Conservation (phyloP, 2,113 vertebrate genomes). For the Mus pahari region DNA sequence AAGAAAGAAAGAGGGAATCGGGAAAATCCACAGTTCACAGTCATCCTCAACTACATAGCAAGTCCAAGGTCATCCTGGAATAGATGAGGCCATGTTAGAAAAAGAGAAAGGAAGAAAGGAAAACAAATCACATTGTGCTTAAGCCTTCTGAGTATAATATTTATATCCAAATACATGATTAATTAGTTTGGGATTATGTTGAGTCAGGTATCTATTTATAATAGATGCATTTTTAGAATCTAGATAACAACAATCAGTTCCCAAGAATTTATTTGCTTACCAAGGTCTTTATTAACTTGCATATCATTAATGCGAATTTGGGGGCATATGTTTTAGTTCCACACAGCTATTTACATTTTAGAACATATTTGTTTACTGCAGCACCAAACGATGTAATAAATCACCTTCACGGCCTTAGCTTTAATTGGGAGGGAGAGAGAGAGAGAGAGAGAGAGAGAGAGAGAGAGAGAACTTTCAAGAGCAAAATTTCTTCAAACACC, state of each 20-base stretch:
- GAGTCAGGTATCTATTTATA: slow-evolving; percentile 57
- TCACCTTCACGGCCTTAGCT: background rate
- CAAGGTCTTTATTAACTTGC: slow-evolving; percentile 55
- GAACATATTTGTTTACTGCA: slow-evolving; percentile 56
- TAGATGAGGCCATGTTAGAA: background rate
- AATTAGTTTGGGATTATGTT: slow-evolving; percentile 27
- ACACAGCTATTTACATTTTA: slow-evolving; percentile 60
- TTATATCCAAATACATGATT: slow-evolving; percentile 51
- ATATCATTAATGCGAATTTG: slow-evolving; percentile 45
- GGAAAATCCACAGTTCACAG: background rate
- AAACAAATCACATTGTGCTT: background rate
- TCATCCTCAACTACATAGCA: background rate
- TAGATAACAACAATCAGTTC: slow-evolving; percentile 11
- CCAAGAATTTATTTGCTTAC: slow-evolving; percentile 45
- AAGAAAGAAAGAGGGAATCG: background rate
- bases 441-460: slow-evolving; percentile 58
- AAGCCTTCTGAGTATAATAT: slow-evolving; percentile 3
- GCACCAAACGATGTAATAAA: slow-evolving; percentile 46
- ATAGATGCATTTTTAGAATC: slow-evolving; percentile 60
- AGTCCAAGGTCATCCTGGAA: background rate
- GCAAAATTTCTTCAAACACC: slow-evolving; percentile 21
- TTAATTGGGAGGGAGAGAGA: slow-evolving; percentile 67
- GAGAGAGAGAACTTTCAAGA: slow-evolving; percentile 56
- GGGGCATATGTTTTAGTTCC: slow-evolving; percentile 46
- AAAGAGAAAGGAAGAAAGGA: background rate